Percentiles rank a stretch among this genome's conserved stretches.
Conservation (phyloP, 2,113 vertebrate genomes). For the Malurus elegans region DNA sequence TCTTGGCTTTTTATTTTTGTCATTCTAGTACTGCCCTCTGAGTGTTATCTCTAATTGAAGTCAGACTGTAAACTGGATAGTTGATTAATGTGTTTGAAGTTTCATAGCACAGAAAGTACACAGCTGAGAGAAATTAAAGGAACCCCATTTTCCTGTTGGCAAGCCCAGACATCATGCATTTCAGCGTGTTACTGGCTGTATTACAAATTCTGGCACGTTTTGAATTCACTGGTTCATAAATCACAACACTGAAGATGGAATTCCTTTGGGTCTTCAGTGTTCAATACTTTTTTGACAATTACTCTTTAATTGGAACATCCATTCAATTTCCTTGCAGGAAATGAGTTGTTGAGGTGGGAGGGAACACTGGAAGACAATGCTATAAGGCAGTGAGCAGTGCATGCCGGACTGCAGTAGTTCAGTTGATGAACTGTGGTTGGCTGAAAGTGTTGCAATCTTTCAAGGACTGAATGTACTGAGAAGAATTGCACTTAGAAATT, state of each 20-base stretch:
- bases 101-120: not conserved
- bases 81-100: not conserved
- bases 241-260: not conserved
- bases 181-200: not conserved
- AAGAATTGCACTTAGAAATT: not conserved
- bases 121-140: not conserved
- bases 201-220: not conserved
- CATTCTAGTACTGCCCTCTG: not conserved
- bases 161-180: not conserved
- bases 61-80: not conserved
- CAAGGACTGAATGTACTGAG: not conserved
- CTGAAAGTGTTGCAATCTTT: not conserved
- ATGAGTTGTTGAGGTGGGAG: not conserved
- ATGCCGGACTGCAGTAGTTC: not conserved
- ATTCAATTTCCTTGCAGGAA: not conserved
- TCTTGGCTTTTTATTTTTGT: not conserved
- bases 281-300: not conserved
- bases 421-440: not conserved
- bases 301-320: not conserved
- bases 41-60: not conserved
- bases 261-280: not conserved
- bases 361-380: fast-evolving
- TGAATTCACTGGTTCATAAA: not conserved
- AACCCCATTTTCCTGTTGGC: not conserved
- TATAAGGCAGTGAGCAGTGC: not conserved